Conservation (phyloP, 35 echinoderm and acorn worm species). For the Chiridota heheva region DNA sequence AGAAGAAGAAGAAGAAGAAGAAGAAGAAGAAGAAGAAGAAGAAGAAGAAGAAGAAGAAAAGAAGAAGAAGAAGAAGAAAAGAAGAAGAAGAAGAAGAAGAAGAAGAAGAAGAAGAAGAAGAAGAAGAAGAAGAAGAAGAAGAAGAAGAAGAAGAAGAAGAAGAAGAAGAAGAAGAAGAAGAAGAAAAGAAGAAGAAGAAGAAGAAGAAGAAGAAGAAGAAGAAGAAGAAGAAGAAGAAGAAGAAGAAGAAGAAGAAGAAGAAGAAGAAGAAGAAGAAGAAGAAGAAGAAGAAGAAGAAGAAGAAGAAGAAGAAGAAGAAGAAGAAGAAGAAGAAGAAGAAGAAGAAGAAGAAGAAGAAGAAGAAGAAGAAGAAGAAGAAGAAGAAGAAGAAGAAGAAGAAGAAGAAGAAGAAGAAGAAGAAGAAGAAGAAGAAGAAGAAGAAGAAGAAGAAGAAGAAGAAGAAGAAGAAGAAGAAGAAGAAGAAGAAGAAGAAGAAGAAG, state of each 20-base stretch:
- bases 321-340: background rate
- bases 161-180: background rate
- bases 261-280: background rate
- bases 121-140: conserved; percentile 6
- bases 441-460: background rate
- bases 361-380: background rate
- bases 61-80: background rate
- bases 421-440: background rate
- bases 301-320: background rate
- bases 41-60: background rate
- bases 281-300: background rate
- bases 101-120: conserved; percentile 6
- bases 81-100: conserved; percentile 6
- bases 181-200: background rate
- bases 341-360: background rate
- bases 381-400: background rate
- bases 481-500: background rate
- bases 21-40: background rate
- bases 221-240: conserved; percentile 1
- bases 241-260: background rate
- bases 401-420: background rate
- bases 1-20: background rate
- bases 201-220: background rate
- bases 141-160: background rate
- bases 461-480: background rate